These are phyloP conservation scores for Parus major DNA, from an alignment of 2,113 vertebrate genomes.

Conservation along the genomic window DNA sequence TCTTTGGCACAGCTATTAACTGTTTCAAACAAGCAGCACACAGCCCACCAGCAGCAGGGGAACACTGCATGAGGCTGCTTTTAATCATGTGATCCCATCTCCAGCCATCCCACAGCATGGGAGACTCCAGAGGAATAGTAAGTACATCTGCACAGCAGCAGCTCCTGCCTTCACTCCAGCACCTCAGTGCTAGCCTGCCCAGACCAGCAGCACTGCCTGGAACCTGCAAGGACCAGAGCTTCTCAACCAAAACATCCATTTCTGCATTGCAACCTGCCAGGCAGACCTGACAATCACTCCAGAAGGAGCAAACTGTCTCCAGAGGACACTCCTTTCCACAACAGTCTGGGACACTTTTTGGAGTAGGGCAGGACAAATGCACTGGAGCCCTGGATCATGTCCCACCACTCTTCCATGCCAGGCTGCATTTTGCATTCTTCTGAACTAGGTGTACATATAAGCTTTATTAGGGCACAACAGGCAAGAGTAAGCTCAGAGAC, in stretches of 20 bases:
- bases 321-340: not conserved
- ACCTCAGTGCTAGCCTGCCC: not conserved
- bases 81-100: not conserved
- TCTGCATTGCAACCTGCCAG: not conserved
- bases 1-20: constrained; percentile 6
- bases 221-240: not conserved
- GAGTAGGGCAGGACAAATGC: not conserved
- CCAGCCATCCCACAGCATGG: not conserved
- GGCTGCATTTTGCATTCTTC: not conserved
- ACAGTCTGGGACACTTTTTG: not conserved
- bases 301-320: not conserved
- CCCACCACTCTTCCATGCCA: not conserved
- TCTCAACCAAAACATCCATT: not conserved
- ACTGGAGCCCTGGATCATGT: not conserved
- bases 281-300: not conserved
- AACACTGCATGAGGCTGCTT: not conserved
- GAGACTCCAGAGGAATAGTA: not conserved
- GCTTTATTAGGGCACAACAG: not conserved
- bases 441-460: not conserved
- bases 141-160: not conserved
- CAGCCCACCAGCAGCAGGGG: not conserved
- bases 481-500: not conserved
- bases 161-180: not conserved
- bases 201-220: accelerated
- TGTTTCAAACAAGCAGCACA: not conserved